Conservation (phyloP, 2,888 invertebrate species). For the Heliconius charithonia region DNA sequence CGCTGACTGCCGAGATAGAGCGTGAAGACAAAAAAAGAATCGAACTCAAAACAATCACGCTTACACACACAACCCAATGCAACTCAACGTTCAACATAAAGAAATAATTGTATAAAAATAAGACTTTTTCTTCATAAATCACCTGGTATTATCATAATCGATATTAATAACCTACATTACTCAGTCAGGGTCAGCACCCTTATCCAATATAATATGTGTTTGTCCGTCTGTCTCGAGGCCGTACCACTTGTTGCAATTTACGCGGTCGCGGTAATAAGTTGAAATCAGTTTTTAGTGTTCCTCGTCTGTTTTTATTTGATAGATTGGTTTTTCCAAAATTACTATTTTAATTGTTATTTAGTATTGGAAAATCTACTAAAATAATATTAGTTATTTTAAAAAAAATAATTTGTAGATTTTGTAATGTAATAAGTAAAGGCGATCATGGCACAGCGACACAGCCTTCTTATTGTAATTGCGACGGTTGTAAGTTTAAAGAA, state of each 20-base stretch:
- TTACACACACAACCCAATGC: neutral
- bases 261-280: slow-evolving; percentile 55
- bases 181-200: slow-evolving; percentile 62
- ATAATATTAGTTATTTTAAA: no score
- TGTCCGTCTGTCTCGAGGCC: slow-evolving; percentile 61
- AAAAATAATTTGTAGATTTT: no score
- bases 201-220: slow-evolving; percentile 50
- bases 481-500: no score
- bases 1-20: no score
- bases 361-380: no score
- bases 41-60: neutral
- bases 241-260: slow-evolving; percentile 65
- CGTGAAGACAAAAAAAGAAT: no score
- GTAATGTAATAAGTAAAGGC: no score
- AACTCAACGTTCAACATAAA: neutral
- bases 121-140: neutral
- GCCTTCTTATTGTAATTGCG: no score
- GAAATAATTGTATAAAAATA: neutral
- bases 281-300: slow-evolving; percentile 52
- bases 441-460: no score
- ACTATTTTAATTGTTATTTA: no score
- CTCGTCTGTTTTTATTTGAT: slow-evolving; percentile 19
- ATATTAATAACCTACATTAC: slow-evolving; percentile 27
- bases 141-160: slow-evolving; percentile 13
- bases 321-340: neutral